phyloP scores from a whole-genome alignment of 2,888 invertebrate genomes.

The Scaptomyza cyrtandrae region DNA sequence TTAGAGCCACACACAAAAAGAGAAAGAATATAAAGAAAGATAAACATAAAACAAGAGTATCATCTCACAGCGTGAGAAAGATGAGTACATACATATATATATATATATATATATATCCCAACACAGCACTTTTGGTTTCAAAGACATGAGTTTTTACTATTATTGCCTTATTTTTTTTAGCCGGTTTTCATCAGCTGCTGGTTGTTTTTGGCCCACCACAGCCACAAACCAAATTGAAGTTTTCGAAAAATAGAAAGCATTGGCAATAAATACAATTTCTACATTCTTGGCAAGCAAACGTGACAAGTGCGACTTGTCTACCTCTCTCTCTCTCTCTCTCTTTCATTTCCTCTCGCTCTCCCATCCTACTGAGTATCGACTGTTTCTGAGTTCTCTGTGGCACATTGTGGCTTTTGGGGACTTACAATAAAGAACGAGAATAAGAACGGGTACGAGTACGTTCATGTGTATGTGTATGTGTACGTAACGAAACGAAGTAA shows the following conservation, averaged over 20 bases:
- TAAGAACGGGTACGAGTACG: constrained; percentile 10
- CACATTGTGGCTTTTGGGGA: constrained; percentile 14
- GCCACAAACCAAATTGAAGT: constrained; percentile 40
- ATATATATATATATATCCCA: too few species aligned
- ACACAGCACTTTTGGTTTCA: constrained; percentile 69
- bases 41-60: not conserved
- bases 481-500: constrained; percentile 29
- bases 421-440: constrained; percentile 20
- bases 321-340: not conserved
- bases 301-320: constrained; percentile 58
- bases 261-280: constrained; percentile 72
- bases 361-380: not conserved
- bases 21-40: constrained; percentile 7
- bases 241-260: constrained; percentile 68
- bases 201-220: not conserved
- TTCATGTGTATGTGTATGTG: not conserved
- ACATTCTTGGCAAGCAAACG: constrained; percentile 72
- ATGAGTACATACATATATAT: not conserved
- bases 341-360: too few species aligned
- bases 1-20: constrained; percentile 6
- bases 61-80: constrained; percentile 12
- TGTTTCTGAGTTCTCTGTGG: constrained; percentile 2
- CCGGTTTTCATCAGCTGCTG: constrained; percentile 25
- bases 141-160: constrained; percentile 56
- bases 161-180: constrained; percentile 29